Base-by-base conservation (phyloP, 2,797 vertebrate genomes). In the Podarcis siculus region DNA sequence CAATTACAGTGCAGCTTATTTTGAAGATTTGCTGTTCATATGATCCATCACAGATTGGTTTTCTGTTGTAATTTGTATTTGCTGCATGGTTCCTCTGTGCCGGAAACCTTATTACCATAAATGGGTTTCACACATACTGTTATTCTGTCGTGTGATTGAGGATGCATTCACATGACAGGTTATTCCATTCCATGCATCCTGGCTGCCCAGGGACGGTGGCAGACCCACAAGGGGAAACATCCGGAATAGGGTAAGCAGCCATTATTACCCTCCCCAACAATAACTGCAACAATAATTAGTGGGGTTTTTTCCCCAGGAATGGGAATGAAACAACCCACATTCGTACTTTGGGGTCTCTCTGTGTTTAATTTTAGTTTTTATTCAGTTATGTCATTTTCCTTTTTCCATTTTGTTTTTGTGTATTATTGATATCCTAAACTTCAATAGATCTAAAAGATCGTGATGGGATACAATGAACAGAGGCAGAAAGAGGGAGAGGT, bases 1-100 rank as follows among this genome's bases (percentile, higher is more conserved):
- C 95, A 97, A 94, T 98, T 98, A 95, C 90, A 95, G 84, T 66
- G 91, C 94, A 94, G 71, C 86, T 94, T 95, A 97, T 97, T 97
- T 96, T 97, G 95, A 96, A 97, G 96, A 96, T 95, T 96, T 92
- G 90, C 79, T 95, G 81, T 90, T 92, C 49, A 35, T 86, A 92
- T 96, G 95, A 97, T 97, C 94, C 87, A 96, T 97, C 96, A 97
- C 79, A 86, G 87, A 91, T 86, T 87, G 85, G 0, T 87, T 86
- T 73, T 96, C 96, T 91, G 39, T 90, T 92, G 89, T 84, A 91
- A 87, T 93, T 95, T 84, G 88, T 93, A 95, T 95, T 94, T 96
- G 92, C 90, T 94, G 39, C 42, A 39, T 61, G 79, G 81, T 91
- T 94, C 93, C 92, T 89, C 89, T 85, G 91, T 79, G 95, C 55